phyloP scores from a whole-genome alignment of 2,888 invertebrate species.

The Leptura quadrifasciata region DNA sequence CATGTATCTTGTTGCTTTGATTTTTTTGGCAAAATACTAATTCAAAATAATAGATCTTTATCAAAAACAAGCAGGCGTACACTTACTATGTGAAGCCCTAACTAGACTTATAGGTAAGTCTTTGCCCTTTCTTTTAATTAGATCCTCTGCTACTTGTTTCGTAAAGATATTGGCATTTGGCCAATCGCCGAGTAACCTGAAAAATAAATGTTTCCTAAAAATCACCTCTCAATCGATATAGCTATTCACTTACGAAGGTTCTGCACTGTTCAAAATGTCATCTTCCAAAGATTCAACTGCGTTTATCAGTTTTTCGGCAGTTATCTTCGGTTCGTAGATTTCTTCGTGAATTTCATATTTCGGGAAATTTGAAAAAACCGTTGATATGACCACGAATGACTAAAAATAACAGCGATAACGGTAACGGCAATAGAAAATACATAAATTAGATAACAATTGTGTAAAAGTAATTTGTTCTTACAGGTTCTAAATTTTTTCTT shows the following conservation, averaged over 20 bases:
- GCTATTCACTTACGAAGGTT: conserved; percentile 55
- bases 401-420: conserved; percentile 58
- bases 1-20: no score
- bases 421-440: conserved; percentile 15
- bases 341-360: conserved; percentile 62
- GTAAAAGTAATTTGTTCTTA: no score
- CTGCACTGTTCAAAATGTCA: conserved; percentile 66
- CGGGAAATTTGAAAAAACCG: conserved; percentile 63
- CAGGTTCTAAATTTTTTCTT: no score
- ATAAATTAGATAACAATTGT: no score
- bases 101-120: conserved; percentile 81
- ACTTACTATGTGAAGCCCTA: conserved; percentile 79
- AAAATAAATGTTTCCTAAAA: conserved; percentile 44
- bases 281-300: conserved; percentile 68
- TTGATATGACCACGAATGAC: conserved; percentile 64
- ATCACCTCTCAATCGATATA: background rate
- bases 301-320: conserved; percentile 72
- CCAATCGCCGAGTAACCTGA: conserved; percentile 75
- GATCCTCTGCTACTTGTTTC: conserved; percentile 82
- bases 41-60: no score
- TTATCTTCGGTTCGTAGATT: conserved; percentile 60
- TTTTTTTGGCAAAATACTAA: no score
- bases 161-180: conserved; percentile 86
- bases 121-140: conserved; percentile 75
- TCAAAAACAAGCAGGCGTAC: no score